These are phyloP conservation scores for Pollimyrus isidori DNA, from an alignment of 2,113 vertebrate genomes.

Conservation along the genomic window DNA sequence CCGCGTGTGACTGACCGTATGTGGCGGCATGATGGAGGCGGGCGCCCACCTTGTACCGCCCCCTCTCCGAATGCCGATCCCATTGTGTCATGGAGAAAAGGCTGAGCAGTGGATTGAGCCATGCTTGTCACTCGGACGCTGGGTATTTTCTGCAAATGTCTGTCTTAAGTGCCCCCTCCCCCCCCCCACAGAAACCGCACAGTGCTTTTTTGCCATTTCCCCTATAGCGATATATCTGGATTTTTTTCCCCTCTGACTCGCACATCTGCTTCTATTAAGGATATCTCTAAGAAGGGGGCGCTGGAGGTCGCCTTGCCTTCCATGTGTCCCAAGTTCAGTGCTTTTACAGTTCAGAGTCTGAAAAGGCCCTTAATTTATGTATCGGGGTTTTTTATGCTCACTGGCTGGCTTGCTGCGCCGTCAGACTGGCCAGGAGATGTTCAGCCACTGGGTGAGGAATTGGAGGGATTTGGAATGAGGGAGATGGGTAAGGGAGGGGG, in stretches of 20 bases:
- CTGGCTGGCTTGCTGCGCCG: neutral
- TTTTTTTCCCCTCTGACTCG: neutral
- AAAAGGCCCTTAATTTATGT: neutral
- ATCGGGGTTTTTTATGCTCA: neutral
- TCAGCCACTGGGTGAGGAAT: neutral
- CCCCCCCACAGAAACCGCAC: too few species aligned
- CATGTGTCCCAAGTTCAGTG: neutral
- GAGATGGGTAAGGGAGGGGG: neutral
- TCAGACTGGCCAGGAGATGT: neutral
- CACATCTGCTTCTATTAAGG: slow-evolving; percentile 10
- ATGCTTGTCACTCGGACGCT: neutral
- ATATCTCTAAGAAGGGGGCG: neutral
- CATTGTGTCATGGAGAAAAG: neutral
- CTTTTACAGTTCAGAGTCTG: slow-evolving; percentile 5
- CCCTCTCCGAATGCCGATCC: neutral
- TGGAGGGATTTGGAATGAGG: neutral
- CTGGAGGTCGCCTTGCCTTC: neutral
- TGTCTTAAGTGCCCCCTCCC: neutral
- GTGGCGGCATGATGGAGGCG: neutral
- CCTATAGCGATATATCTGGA: neutral
- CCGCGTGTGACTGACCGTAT: neutral
- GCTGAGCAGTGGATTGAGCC: neutral
- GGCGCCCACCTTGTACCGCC: neutral
- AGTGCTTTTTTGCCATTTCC: neutral
- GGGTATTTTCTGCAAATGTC: neutral